phyloP scores from a whole-genome alignment of 2,113 vertebrate genomes.

The Chlorodrepanis virens region DNA sequence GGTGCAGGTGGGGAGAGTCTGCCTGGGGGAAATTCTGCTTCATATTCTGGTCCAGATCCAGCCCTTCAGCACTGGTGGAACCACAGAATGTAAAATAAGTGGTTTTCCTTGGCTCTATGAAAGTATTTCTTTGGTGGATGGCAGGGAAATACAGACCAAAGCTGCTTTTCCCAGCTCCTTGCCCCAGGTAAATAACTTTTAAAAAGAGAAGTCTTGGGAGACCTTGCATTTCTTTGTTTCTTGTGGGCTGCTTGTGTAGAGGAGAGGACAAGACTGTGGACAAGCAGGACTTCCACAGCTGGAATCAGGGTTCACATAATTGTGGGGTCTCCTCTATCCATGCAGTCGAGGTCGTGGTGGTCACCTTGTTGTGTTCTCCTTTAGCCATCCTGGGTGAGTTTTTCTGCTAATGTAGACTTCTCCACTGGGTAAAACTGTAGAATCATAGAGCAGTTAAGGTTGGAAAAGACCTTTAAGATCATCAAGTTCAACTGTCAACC shows the following conservation, averaged over 20 bases:
- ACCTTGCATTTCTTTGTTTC: not conserved
- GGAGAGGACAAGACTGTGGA: not conserved
- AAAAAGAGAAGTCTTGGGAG: not conserved
- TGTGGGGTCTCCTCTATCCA: not conserved
- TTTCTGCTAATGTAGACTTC: not conserved
- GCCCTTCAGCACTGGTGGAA: rapidly evolving
- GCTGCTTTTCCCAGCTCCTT: not conserved
- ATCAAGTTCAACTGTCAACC: not conserved
- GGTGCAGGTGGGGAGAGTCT: not conserved
- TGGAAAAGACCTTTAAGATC: not conserved
- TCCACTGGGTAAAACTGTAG: not conserved
- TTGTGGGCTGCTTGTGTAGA: not conserved
- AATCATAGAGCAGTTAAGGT: not conserved
- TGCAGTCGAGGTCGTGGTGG: rapidly evolving
- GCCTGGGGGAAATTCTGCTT: not conserved
- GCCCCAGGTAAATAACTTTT: not conserved
- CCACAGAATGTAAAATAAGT: rapidly evolving
- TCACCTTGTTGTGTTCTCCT: not conserved
- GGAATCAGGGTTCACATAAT: rapidly evolving
- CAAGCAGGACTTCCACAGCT: not conserved
- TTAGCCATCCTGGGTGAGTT: not conserved
- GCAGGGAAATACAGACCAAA: not conserved
- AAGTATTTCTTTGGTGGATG: not conserved
- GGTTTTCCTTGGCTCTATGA: rapidly evolving
- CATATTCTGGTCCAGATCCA: not conserved